A percentile compares a stretch with the other conserved stretches of the same genome.
phyloP scores from a whole-genome alignment of 2,113 vertebrate species.

The Daubentonia madagascariensis region DNA sequence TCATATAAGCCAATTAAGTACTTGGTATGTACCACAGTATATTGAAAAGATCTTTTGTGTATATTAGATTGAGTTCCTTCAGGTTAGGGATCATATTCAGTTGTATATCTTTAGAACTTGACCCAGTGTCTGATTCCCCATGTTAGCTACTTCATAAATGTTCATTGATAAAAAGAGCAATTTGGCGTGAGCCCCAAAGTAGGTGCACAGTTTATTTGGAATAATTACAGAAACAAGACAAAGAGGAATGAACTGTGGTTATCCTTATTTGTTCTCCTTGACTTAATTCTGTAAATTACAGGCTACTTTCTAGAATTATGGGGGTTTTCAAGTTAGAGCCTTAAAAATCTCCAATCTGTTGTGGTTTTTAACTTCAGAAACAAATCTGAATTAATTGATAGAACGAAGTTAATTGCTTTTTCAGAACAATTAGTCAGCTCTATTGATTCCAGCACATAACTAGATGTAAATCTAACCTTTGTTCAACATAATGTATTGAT shows the following conservation, averaged over 20 bases:
- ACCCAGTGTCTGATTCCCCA: neutral
- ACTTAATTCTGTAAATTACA: constrained; percentile 2
- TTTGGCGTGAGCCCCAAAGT: neutral
- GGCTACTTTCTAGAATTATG: constrained; percentile 13
- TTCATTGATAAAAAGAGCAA: neutral
- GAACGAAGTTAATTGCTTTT: constrained; percentile 68
- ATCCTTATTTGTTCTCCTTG: neutral
- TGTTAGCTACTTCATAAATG: neutral
- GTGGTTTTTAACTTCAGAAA: constrained; percentile 43
- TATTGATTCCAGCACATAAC: constrained; percentile 68
- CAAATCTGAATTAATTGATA: constrained; percentile 25
- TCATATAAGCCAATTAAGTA: neutral
- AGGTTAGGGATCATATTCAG: neutral
- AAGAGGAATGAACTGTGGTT: neutral
- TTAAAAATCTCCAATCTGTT: neutral
- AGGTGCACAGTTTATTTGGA: neutral
- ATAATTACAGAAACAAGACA: neutral
- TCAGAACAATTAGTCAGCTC: constrained; percentile 74
- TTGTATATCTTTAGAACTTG: neutral
- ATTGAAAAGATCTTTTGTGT: neutral
- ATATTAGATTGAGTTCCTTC: neutral
- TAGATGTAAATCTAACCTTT: constrained; percentile 70
- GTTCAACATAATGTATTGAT: constrained; percentile 71
- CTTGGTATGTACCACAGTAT: neutral
- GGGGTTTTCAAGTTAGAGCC: neutral